Conservation (phyloP, 53 echinoderm and acorn worm species). For the Zoroaster sp. region DNA sequence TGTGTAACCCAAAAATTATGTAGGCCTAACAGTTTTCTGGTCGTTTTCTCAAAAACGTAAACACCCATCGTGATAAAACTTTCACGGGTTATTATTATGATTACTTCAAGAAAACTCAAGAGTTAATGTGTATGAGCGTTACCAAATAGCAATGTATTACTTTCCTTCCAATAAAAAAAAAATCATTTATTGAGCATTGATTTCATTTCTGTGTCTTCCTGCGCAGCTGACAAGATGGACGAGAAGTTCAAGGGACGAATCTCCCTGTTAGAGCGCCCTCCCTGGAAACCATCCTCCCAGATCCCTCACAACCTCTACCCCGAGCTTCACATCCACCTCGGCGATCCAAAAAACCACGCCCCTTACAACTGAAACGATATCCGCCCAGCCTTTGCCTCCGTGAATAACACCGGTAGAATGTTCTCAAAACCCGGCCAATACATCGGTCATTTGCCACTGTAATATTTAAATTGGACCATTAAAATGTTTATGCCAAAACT, state of each 20-base stretch:
- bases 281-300: constrained; percentile 93
- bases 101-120: no score
- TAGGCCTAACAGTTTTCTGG: not conserved
- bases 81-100: no score
- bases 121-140: no score
- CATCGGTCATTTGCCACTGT: not conserved
- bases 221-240: constrained; percentile 86
- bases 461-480: no score
- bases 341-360: constrained; percentile 66
- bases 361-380: constrained; percentile 12
- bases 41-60: no score
- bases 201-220: not conserved
- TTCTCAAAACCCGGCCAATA: not conserved
- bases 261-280: constrained; percentile 91
- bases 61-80: no score
- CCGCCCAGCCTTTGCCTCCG: not conserved
- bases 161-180: not conserved
- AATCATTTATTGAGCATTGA: not conserved
- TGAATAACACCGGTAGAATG: not conserved
- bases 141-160: no score
- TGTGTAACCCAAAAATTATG: not conserved
- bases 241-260: constrained; percentile 89
- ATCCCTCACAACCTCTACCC: constrained; percentile 96
- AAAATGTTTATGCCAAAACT: no score
- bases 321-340: constrained; percentile 87